Evolutionary conservation across 2,888 invertebrate genomes (phyloP), one percentile per base, ranked within the genome.

Genomic region (Nephrotoma flavescens): DNA sequence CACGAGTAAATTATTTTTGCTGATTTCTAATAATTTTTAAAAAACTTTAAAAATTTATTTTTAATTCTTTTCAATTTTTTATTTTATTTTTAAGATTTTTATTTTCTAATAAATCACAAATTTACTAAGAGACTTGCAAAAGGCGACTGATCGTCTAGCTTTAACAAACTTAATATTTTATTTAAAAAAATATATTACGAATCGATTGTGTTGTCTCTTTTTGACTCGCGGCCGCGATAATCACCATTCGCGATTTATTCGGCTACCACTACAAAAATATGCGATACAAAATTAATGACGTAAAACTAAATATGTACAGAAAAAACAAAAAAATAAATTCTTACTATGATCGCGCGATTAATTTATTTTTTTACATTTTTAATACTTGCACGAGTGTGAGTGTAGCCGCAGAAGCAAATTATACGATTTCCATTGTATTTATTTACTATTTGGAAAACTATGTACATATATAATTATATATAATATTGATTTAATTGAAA

Each of bases 131-230:
- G 44, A 87, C 88, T 88, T 87, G 87, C 71, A 89, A 88, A 88
- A 89, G 92, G 94, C 94, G 94, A 94, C 94, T 94, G 93, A 92
- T 92, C 92, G 94, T 94, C 94, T 94, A 92, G 91, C 91, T 92
- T 90, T 89, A 89, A 92, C 92, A 90, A 92, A 88, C 88, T 89
- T 88, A 87, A 89, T 89, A 71, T 90, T 91, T 91, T 91, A 91
- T 91, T 42, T 84, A 42, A 84, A 41, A 84, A 84, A 84, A 42
- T 15, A 84, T 9, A 15, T 57, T 6, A 71, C 7, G 9, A 71
- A 83, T 71, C n/a, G 42, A 44, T 85, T 42, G 2, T 41, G 42
- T 42, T 84, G 42, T 84, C 84, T 84, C 84, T 84, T 84, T 84
- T 42, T 9, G 42, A 19, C n/a, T 42, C n/a, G 15, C n/a, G 42